Evolutionary conservation across 1,140 invertebrate species (phyloP).

Genomic region (Hylyphantes graminicola): DNA sequence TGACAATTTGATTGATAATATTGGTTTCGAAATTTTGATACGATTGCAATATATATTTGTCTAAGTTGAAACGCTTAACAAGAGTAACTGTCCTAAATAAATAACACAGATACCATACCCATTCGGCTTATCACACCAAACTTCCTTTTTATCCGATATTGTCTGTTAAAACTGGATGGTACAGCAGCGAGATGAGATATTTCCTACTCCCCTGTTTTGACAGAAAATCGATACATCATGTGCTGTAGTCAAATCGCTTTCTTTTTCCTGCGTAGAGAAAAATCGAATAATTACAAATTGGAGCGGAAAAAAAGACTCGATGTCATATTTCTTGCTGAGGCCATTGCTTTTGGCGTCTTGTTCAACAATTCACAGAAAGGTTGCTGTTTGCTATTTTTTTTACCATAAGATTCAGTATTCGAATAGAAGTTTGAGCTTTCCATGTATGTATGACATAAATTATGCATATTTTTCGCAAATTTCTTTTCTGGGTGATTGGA

Average conservation of each 20-base stretch:
- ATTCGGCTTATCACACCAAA: constrained; percentile 9
- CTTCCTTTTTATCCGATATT: constrained; percentile 35
- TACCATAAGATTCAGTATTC: no score
- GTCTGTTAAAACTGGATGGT: constrained; percentile 7
- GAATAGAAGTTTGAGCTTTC: no score
- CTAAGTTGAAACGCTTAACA: no score
- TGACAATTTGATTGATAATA: no score
- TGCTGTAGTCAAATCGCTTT: constrained; percentile 19
- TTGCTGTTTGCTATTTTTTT: no score
- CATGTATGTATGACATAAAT: no score
- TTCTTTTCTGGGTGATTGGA: no score
- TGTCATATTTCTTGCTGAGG: constrained; percentile 6
- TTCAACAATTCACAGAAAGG: no score
- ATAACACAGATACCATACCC: background rate
- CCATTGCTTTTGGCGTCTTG: constrained; percentile 17
- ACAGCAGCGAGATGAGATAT: background rate
- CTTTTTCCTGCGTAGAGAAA: constrained; percentile 9
- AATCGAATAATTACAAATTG: constrained; percentile 40
- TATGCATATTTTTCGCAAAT: no score
- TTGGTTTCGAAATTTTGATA: no score
- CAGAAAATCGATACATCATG: constrained; percentile 39
- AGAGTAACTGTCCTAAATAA: no score
- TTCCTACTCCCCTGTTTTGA: constrained; percentile 5
- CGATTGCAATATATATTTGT: no score
- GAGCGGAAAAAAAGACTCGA: constrained; percentile 40